These are phyloP conservation scores for Thecocarcelia acutangulata DNA, from an alignment of 2,888 invertebrate species.

Conservation along the genomic window DNA sequence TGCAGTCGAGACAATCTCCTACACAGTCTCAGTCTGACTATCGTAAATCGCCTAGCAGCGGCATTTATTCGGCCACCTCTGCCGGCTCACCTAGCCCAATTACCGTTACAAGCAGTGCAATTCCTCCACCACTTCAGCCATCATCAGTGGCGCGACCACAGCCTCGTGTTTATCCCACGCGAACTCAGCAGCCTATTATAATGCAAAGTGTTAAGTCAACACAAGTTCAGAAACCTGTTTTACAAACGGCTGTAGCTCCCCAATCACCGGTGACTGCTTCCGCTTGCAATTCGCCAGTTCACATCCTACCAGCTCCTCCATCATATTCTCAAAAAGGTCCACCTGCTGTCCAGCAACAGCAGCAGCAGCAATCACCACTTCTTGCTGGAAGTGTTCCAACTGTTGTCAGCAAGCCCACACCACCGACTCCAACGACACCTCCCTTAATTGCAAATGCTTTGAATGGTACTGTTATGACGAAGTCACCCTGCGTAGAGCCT, in stretches of 20 bases:
- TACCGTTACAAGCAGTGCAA: conserved; percentile 84
- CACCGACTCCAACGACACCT: conserved; percentile 82
- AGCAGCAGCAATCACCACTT: conserved; percentile 82
- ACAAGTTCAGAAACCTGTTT: conserved; percentile 95
- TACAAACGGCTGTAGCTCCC: conserved; percentile 97
- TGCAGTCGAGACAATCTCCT: conserved; percentile 93
- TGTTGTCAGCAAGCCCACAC: conserved; percentile 82
- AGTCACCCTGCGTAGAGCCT: conserved; percentile 91
- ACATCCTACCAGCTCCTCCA: conserved; percentile 86
- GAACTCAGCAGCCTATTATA: conserved; percentile 95
- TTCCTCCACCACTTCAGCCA: conserved; percentile 83
- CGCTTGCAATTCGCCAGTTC: conserved; percentile 81
- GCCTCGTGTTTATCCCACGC: conserved; percentile 92
- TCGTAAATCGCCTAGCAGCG: conserved; percentile 92
- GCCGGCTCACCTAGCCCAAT: conserved; percentile 93
- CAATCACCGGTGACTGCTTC: conserved; percentile 87
- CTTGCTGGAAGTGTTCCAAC: conserved; percentile 80
- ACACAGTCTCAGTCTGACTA: conserved; percentile 90
- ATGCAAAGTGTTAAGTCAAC: conserved; percentile 98
- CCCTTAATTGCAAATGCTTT: conserved; percentile 83
- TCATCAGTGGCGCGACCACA: conserved; percentile 84
- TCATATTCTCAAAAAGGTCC: conserved; percentile 89
- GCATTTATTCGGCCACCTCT: conserved; percentile 92
- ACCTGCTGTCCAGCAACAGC: conserved; percentile 74
- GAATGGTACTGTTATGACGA: conserved; percentile 76